A percentile compares a stretch with the other conserved stretches of the same genome.
Evolutionary conservation across 2,113 vertebrate genomes (phyloP).

Genomic region (Pelecanoides urinatrix): DNA sequence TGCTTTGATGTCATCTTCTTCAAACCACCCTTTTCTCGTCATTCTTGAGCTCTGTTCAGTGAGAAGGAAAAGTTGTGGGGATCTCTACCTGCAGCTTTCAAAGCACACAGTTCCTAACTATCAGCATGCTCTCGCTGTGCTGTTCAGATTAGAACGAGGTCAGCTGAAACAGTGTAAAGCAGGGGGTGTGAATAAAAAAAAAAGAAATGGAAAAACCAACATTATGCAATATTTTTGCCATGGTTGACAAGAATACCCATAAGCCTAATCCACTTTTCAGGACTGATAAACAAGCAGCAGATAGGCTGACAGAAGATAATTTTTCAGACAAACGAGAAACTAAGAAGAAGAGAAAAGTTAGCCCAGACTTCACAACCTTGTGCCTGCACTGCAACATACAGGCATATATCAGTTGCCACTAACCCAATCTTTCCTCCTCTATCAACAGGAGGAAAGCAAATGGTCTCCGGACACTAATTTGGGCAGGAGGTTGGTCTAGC

Average conservation of each 20-base stretch:
- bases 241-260: background rate
- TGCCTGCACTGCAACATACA: background rate
- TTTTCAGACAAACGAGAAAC: background rate
- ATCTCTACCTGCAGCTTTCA: background rate
- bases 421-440: background rate
- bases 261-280: background rate
- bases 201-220: background rate
- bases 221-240: background rate
- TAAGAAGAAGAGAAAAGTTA: background rate
- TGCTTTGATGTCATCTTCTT: background rate
- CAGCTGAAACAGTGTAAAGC: background rate
- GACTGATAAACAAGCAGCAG: background rate
- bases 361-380: background rate
- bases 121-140: background rate
- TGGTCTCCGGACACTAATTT: background rate
- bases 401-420: background rate
- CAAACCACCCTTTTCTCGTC: background rate
- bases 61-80: background rate
- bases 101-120: background rate
- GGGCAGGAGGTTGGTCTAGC: background rate
- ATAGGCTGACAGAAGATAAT: background rate
- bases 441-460: background rate
- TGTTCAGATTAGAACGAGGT: background rate
- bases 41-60: background rate
- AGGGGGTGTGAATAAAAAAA: background rate